A percentile compares a stretch with the other conserved stretches of the same genome.
These are phyloP conservation scores for Myzus persicae DNA, from an alignment of 1,140 invertebrate species.

Conservation along the genomic window DNA sequence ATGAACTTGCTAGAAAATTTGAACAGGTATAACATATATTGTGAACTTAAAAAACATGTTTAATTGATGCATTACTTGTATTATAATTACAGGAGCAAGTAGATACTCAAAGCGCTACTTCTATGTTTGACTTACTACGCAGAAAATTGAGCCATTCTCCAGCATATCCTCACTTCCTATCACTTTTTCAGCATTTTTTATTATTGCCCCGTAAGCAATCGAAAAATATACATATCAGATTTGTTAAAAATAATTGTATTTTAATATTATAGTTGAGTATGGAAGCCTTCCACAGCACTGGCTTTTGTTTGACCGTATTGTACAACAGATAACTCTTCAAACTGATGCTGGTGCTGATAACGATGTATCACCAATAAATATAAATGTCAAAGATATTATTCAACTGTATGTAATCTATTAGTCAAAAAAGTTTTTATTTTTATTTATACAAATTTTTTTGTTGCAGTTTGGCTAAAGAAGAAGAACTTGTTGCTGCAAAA, in stretches of 20 bases:
- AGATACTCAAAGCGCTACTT: constrained; percentile 91
- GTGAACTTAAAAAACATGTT: neutral
- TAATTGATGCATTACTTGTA: neutral
- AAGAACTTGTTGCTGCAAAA: constrained; percentile 86
- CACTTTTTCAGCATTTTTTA: constrained; percentile 89
- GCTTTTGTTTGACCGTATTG: constrained; percentile 91
- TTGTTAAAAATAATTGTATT: neutral
- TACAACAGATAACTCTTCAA: constrained; percentile 96
- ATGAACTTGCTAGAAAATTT: constrained; percentile 89
- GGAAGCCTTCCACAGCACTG: constrained; percentile 88
- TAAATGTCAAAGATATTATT: constrained; percentile 91
- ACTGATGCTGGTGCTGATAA: constrained; percentile 77
- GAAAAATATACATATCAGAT: neutral
- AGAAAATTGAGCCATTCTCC: constrained; percentile 90
- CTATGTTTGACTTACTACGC: constrained; percentile 93
- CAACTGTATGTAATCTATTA: constrained; percentile 72
- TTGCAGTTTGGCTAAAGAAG: constrained; percentile 84
- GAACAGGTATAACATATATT: constrained; percentile 69
- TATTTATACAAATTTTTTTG: constrained; percentile 12
- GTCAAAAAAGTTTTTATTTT: neutral
- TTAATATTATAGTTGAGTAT: constrained; percentile 72
- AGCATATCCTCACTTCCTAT: constrained; percentile 92
- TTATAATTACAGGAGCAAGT: constrained; percentile 77
- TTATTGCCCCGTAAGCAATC: constrained; percentile 83
- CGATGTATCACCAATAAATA: constrained; percentile 83